Percentiles rank a stretch among this genome's conserved stretches.
Evolutionary conservation across 2,888 invertebrate genomes (phyloP).

Genomic region (Odontocerum albicorne): DNA sequence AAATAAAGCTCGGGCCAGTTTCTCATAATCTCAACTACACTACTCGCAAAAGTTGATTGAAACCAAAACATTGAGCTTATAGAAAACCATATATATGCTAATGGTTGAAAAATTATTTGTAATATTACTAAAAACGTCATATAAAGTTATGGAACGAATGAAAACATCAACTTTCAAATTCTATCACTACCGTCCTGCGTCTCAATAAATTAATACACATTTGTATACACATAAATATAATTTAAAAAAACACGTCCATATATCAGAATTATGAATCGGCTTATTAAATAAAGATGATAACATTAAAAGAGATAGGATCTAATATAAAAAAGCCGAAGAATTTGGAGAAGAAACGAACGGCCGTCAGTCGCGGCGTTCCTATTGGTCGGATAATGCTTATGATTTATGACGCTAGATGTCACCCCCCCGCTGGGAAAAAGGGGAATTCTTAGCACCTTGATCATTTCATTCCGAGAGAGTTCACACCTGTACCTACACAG

Average conservation of each 20-base stretch:
- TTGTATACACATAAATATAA: too few species aligned
- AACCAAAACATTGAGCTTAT: too few species aligned
- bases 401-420: constrained; percentile 36
- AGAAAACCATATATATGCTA: too few species aligned
- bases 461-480: constrained; percentile 26
- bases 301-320: constrained; percentile 15
- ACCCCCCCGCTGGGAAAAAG: constrained; percentile 33
- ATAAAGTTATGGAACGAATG: too few species aligned
- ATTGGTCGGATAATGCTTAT: constrained; percentile 34
- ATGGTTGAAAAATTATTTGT: too few species aligned
- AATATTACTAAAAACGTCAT: too few species aligned
- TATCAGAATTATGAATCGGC: constrained; percentile 9
- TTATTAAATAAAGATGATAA: constrained; percentile 20
- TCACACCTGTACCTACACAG: not conserved
- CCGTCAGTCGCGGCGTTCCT: constrained; percentile 15
- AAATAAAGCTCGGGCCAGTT: too few species aligned
- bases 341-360: constrained; percentile 22
- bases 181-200: too few species aligned
- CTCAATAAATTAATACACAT: too few species aligned
- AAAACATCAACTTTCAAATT: too few species aligned
- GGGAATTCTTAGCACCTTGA: constrained; percentile 24
- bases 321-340: constrained; percentile 5
- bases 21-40: too few species aligned
- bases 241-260: constrained; percentile 7
- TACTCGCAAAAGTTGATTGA: too few species aligned